phyloP scores from a whole-genome alignment of 2,113 vertebrate genomes.

The Aix galericulata region DNA sequence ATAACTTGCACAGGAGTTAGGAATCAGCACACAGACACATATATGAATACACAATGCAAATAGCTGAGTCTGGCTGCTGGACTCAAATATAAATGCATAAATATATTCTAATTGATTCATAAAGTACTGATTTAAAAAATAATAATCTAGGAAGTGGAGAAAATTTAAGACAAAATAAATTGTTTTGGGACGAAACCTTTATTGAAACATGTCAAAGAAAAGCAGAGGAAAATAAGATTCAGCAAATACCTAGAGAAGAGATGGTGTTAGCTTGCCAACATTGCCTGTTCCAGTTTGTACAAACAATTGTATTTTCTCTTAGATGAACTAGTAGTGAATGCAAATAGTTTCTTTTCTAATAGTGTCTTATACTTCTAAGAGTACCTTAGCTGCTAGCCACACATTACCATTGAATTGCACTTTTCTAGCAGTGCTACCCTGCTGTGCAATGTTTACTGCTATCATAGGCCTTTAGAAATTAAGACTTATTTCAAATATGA shows the following conservation, averaged over 20 bases:
- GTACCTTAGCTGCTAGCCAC: neutral
- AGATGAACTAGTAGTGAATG: neutral
- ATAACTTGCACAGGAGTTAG: neutral
- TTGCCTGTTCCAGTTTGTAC: neutral
- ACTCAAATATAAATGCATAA: neutral
- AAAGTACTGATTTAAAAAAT: neutral
- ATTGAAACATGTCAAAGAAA: neutral
- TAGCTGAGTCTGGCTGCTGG: neutral
- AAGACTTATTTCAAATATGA: conserved; percentile 1
- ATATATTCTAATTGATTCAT: neutral
- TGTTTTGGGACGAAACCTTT: neutral
- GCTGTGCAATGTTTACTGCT: neutral
- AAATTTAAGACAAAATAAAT: neutral
- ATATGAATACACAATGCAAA: neutral
- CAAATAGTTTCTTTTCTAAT: neutral
- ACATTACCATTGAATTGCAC: neutral
- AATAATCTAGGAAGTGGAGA: neutral
- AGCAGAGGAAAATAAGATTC: neutral
- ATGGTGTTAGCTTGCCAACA: neutral
- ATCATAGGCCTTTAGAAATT: neutral
- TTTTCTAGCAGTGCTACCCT: neutral
- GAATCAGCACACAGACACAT: neutral
- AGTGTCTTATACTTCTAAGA: neutral
- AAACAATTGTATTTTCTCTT: neutral
- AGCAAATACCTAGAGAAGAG: neutral